A percentile compares a stretch with the other conserved stretches of the same genome.
Evolutionary conservation across 2,888 invertebrate species (phyloP).

Genomic region (Balanococcus diminutus): DNA sequence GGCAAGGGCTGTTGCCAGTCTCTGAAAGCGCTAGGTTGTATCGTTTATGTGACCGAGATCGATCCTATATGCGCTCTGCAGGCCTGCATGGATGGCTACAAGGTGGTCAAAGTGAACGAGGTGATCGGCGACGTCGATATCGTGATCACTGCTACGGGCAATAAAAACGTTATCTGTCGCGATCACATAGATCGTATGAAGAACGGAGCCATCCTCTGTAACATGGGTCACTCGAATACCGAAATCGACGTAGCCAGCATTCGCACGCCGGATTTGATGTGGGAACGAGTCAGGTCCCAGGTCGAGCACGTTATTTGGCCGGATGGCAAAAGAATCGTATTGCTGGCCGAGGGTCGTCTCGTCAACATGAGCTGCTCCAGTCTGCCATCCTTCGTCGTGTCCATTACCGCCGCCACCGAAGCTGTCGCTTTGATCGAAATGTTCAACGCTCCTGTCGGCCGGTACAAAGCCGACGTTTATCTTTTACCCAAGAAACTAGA

Average conservation of each 20-base stretch:
- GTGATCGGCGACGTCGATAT: constrained; percentile 91
- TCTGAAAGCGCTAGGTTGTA: constrained; percentile 90
- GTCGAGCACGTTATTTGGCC: constrained; percentile 99
- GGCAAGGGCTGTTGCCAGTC: constrained; percentile 97
- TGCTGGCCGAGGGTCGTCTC: constrained; percentile 91
- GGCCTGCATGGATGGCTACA: constrained; percentile 96
- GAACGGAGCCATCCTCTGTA: constrained; percentile 92
- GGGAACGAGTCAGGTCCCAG: constrained; percentile 97
- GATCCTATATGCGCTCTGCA: constrained; percentile 98
- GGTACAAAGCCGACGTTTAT: constrained; percentile 97
- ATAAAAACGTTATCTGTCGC: constrained; percentile 93
- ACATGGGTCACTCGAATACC: constrained; percentile 97
- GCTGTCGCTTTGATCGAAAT: constrained; percentile 90
- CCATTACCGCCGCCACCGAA: constrained; percentile 96
- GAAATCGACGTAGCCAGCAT: constrained; percentile 90
- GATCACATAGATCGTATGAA: constrained; percentile 97
- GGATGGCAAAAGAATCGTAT: constrained; percentile 90
- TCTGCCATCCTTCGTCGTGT: constrained; percentile 96
- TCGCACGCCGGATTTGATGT: constrained; percentile 90
- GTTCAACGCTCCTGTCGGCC: constrained; percentile 91
- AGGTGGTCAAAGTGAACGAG: constrained; percentile 93
- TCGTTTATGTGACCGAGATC: constrained; percentile 92
- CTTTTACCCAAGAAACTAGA: constrained; percentile 97
- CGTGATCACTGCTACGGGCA: constrained; percentile 96
- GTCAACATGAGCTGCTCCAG: constrained; percentile 97